These are phyloP conservation scores for Trichopria drosophilae DNA, from an alignment of 2,888 invertebrate species.

Conservation along the genomic window DNA sequence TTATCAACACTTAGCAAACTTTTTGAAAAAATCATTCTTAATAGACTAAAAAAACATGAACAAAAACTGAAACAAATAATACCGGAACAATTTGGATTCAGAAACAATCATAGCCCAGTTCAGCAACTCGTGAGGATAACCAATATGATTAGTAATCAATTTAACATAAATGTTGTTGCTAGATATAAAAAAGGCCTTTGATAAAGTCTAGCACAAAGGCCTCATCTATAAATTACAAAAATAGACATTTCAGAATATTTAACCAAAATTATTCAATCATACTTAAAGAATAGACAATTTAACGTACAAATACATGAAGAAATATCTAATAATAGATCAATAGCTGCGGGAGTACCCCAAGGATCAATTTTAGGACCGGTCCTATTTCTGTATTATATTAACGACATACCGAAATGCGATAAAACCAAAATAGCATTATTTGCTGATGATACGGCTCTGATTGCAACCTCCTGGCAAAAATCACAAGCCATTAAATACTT, in stretches of 20 bases:
- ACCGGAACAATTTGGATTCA: slow-evolving; percentile 3
- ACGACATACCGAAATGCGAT: slow-evolving; percentile 7
- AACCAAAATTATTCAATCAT: slow-evolving; percentile 5
- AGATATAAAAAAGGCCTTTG: slow-evolving; percentile 3
- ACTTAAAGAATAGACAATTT: slow-evolving; percentile 12
- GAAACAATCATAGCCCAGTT: not conserved
- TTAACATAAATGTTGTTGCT: slow-evolving; percentile 1
- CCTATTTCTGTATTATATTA: slow-evolving; percentile 7
- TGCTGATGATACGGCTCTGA: slow-evolving; percentile 23
- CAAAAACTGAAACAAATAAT: not conserved
- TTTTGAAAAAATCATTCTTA: slow-evolving; percentile 2
- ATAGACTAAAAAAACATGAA: not conserved
- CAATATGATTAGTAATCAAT: not conserved
- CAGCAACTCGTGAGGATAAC: slow-evolving; percentile 3
- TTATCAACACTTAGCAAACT: not conserved
- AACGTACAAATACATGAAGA: slow-evolving; percentile 10
- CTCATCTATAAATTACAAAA: not conserved
- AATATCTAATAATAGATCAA: not conserved
- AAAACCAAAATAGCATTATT: slow-evolving; percentile 11
- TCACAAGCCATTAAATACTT: too few species aligned
- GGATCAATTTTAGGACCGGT: slow-evolving; percentile 15
- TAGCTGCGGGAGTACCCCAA: slow-evolving; percentile 17
- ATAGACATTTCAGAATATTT: slow-evolving; percentile 2
- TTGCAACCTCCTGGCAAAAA: slow-evolving; percentile 12
- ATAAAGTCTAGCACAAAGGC: not conserved